phyloP scores from a whole-genome alignment of 1,140 invertebrate species.

The Drosophila gunungcola region DNA sequence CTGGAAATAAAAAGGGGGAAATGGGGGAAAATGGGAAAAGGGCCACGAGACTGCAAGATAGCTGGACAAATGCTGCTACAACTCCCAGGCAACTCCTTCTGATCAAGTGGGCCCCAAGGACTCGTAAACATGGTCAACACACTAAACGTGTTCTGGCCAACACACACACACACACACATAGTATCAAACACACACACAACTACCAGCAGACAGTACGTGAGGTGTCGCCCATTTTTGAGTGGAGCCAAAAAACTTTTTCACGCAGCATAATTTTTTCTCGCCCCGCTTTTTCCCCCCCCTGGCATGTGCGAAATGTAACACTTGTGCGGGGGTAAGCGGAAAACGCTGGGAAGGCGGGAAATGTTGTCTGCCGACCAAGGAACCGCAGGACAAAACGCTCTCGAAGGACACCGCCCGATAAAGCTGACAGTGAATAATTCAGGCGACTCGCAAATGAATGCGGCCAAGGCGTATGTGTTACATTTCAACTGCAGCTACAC shows the following conservation, averaged over 20 bases:
- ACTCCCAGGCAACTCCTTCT: slow-evolving; percentile 77
- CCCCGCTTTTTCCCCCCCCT: slow-evolving; percentile 15
- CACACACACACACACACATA: slow-evolving; percentile 16
- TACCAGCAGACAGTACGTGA: slow-evolving; percentile 41
- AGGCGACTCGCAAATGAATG: slow-evolving; percentile 11
- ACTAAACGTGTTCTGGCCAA: slow-evolving; percentile 50
- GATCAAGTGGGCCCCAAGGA: slow-evolving; percentile 79
- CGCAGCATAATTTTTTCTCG: slow-evolving; percentile 59
- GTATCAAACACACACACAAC: slow-evolving; percentile 7
- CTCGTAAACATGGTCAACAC: slow-evolving; percentile 74
- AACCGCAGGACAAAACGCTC: slow-evolving; percentile 54
- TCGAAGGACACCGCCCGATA: slow-evolving; percentile 41
- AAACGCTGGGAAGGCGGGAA: neutral
- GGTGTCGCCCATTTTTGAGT: slow-evolving; percentile 73
- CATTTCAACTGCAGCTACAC: slow-evolving; percentile 1
- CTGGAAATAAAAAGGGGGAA: slow-evolving; percentile 1
- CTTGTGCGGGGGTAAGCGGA: slow-evolving; percentile 5
- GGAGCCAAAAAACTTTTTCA: slow-evolving; percentile 52
- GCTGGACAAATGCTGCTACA: slow-evolving; percentile 53
- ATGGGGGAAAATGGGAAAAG: neutral
- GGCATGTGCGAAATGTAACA: slow-evolving; percentile 52
- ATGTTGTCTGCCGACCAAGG: slow-evolving; percentile 13
- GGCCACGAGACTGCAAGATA: slow-evolving; percentile 21
- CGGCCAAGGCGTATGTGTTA: neutral
- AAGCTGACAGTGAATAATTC: slow-evolving; percentile 49